Conservation (phyloP, 2,113 vertebrate genomes). For the Hippocampus abdominalis region DNA sequence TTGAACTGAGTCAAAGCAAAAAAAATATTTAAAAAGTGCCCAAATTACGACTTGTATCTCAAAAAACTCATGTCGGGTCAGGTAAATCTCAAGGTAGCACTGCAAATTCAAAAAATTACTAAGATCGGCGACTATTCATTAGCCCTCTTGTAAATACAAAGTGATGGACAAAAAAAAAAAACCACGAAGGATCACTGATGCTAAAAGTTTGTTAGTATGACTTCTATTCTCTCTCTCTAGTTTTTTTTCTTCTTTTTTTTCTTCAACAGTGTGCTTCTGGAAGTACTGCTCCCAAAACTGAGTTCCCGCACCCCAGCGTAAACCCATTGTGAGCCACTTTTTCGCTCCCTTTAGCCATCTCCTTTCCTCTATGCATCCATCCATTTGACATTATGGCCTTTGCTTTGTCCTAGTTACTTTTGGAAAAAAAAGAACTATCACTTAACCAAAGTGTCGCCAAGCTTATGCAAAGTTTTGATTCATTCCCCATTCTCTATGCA, state of each 20-base stretch:
- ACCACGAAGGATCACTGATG: not conserved
- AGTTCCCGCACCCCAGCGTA: not conserved
- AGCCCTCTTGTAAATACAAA: too few species aligned
- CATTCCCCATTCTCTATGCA: not conserved
- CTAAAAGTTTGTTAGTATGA: not conserved
- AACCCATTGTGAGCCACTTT: not conserved
- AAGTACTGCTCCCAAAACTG: slow-evolving; percentile 18
- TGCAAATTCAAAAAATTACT: too few species aligned
- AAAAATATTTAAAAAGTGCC: too few species aligned
- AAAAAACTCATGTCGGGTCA: too few species aligned
- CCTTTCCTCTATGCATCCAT: not conserved
- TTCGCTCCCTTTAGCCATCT: not conserved
- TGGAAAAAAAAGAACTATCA: not conserved
- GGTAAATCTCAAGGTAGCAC: too few species aligned
- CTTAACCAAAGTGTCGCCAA: not conserved
- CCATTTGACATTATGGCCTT: not conserved
- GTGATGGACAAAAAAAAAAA: not conserved
- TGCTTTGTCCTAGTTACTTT: not conserved
- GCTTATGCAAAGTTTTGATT: not conserved
- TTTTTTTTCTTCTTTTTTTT: not conserved
- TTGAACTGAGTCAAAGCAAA: too few species aligned
- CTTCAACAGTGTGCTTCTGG: slow-evolving; percentile 14
- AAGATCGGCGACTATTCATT: too few species aligned
- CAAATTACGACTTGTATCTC: too few species aligned
- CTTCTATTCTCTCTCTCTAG: not conserved